Conservation (phyloP, 1,140 invertebrate genomes). For the Adoxophyes honmai region DNA sequence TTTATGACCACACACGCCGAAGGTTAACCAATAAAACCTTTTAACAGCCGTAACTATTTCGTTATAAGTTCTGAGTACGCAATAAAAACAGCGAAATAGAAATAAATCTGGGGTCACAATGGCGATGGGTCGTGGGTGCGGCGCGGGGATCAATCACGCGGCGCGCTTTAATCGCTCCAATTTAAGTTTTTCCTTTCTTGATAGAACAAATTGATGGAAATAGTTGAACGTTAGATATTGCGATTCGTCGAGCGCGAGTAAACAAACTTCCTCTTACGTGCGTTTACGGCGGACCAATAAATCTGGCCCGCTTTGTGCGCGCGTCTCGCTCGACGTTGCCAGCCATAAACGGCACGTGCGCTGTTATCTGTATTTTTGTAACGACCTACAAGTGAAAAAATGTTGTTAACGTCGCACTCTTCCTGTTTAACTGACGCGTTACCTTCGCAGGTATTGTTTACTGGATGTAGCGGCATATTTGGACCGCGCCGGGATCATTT, state of each 20-base stretch:
- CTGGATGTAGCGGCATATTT: conserved; percentile 18
- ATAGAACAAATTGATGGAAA: conserved; percentile 58
- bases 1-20: conserved; percentile 72
- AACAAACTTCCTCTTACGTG: conserved; percentile 56
- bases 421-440: conserved; percentile 36
- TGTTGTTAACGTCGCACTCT: conserved; percentile 43
- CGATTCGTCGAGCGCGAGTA: conserved; percentile 44
- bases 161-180: conserved; percentile 60
- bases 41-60: conserved; percentile 76
- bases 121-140: conserved; percentile 25
- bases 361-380: conserved; percentile 60
- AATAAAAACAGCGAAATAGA: conserved; percentile 75
- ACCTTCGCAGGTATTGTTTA: conserved; percentile 38
- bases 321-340: conserved; percentile 50
- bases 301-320: conserved; percentile 55
- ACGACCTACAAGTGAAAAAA: conserved; percentile 54
- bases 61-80: conserved; percentile 76
- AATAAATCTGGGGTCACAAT: conserved; percentile 73
- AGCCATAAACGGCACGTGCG: conserved; percentile 61
- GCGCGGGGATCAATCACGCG: conserved; percentile 61
- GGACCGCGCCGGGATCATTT: conserved; percentile 24
- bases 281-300: conserved; percentile 55
- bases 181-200: conserved; percentile 67
- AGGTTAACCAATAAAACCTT: conserved; percentile 77
- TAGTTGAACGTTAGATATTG: conserved; percentile 66